Percentiles rank a stretch among this genome's conserved stretches.
Evolutionary conservation across 2,797 vertebrate genomes (phyloP).

Genomic region (Chloroceryle amazona): DNA sequence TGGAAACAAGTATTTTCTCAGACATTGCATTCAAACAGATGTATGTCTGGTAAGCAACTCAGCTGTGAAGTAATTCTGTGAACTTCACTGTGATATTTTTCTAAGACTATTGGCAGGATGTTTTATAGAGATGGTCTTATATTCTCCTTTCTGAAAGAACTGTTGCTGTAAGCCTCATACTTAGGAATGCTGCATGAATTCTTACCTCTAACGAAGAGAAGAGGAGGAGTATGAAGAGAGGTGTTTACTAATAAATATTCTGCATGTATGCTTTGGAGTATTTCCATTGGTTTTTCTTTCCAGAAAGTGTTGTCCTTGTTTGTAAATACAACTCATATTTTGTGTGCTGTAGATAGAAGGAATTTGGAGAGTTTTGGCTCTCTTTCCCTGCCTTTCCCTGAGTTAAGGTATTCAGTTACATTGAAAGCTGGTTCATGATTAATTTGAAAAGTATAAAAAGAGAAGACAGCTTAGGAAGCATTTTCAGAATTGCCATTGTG

Average conservation of each 20-base stretch:
- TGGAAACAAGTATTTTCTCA: background rate
- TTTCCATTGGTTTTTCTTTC: background rate
- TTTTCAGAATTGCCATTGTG: background rate
- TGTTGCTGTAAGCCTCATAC: background rate
- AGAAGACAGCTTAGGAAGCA: background rate
- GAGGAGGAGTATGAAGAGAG: background rate
- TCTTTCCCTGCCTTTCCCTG: background rate
- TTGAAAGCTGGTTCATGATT: background rate
- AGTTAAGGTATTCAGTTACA: background rate
- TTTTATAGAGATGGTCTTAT: background rate
- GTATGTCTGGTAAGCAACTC: background rate
- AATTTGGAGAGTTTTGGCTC: background rate
- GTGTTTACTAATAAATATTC: background rate
- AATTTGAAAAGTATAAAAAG: background rate
- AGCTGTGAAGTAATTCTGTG: background rate
- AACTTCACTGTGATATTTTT: background rate
- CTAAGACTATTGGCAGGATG: background rate
- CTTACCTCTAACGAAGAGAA: background rate
- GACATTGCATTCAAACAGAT: background rate
- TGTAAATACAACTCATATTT: background rate
- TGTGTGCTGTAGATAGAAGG: background rate
- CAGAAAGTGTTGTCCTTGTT: background rate
- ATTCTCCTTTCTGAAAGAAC: background rate
- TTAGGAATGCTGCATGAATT: background rate
- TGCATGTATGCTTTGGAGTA: background rate